These are phyloP conservation scores for Cliona cf. orientalis DNA, from an alignment of 37 sponge, comb jelly and placozoan species.

Conservation along the genomic window DNA sequence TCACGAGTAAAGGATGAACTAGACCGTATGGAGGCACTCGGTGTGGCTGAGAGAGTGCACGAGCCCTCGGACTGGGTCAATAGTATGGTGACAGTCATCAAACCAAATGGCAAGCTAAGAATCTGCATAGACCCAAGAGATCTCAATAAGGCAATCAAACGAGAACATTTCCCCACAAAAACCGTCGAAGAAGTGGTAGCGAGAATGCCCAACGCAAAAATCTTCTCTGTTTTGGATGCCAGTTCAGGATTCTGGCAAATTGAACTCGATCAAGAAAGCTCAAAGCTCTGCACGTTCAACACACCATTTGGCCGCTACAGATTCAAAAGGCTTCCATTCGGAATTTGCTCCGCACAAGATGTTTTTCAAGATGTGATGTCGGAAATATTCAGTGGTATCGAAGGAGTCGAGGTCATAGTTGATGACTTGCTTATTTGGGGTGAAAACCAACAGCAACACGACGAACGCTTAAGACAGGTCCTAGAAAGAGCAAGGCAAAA, in stretches of 20 bases:
- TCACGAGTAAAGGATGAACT: slow-evolving; percentile 31
- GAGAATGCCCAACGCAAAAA: slow-evolving; percentile 38
- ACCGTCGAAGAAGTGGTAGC: slow-evolving; percentile 52
- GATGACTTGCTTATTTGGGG: slow-evolving; percentile 42
- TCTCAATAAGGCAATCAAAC: slow-evolving; percentile 55
- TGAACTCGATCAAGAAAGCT: slow-evolving; percentile 21
- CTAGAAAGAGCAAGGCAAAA: too few species aligned
- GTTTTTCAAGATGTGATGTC: slow-evolving; percentile 34
- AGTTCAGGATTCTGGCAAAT: slow-evolving; percentile 59
- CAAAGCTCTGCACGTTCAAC: slow-evolving; percentile 55
- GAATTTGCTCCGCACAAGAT: slow-evolving; percentile 26
- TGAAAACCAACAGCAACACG: neutral
- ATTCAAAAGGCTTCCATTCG: too few species aligned
- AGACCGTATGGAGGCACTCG: slow-evolving; percentile 30
- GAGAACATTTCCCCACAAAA: slow-evolving; percentile 41
- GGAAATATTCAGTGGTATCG: slow-evolving; percentile 23
- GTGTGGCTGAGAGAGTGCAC: slow-evolving; percentile 33
- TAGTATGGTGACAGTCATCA: slow-evolving; percentile 34
- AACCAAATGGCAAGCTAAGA: slow-evolving; percentile 50
- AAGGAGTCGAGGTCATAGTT: slow-evolving; percentile 27
- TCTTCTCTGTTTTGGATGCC: slow-evolving; percentile 56
- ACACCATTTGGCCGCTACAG: slow-evolving; percentile 72
- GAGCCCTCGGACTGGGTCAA: slow-evolving; percentile 69
- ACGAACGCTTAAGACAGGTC: slow-evolving; percentile 4
- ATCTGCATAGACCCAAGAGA: slow-evolving; percentile 55